Conservation (phyloP, 2,797 vertebrate genomes). For the Uromys caudimaculatus region DNA sequence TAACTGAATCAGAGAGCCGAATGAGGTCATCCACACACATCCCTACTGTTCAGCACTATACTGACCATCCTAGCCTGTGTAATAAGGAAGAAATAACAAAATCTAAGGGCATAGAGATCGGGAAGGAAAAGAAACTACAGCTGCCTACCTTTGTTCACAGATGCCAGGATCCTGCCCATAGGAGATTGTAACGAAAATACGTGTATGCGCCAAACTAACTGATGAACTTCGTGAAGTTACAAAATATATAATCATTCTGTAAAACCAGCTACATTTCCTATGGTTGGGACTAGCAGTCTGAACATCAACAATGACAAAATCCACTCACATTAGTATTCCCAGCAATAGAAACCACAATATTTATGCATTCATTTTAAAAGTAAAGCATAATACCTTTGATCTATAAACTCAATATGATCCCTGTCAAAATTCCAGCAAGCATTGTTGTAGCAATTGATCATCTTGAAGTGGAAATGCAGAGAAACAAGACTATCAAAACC, state of each 20-base stretch:
- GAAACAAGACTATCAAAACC: background rate
- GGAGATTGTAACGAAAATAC: background rate
- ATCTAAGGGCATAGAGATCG: background rate
- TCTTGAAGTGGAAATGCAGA: constrained; percentile 37
- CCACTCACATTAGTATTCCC: background rate
- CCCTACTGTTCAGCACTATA: background rate
- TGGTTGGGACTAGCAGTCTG: background rate
- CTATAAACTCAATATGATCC: constrained; percentile 26
- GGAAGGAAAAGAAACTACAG: background rate
- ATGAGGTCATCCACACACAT: background rate
- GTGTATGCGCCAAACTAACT: background rate
- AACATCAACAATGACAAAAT: background rate
- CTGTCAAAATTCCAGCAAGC: constrained; percentile 33
- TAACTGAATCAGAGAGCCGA: background rate
- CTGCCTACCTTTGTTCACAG: background rate
- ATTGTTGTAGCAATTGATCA: constrained; percentile 29
- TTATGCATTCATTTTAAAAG: constrained; percentile 24
- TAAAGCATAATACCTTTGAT: background rate
- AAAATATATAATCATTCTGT: background rate
- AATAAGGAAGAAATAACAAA: background rate
- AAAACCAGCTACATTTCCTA: constrained; percentile 17
- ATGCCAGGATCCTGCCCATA: background rate
- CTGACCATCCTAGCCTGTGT: background rate
- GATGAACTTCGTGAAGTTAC: constrained; percentile 25
- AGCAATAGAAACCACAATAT: background rate